Base-by-base conservation (phyloP, 2,797 vertebrate species). In the Anas flavirostris region DNA sequence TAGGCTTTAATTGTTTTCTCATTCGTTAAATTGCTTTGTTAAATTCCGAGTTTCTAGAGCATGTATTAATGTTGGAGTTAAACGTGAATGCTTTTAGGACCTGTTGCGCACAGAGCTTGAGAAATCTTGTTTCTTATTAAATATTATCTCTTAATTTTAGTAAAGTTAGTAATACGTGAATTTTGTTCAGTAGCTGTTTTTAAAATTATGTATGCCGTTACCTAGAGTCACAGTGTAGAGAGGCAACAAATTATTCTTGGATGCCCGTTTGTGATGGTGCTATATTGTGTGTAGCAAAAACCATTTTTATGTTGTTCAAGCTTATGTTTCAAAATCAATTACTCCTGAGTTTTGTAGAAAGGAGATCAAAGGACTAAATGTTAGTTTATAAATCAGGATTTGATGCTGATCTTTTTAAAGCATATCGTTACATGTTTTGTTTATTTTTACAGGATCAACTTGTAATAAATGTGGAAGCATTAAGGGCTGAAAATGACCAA, bases 401-500 rank as follows among this genome's bases (percentile, higher is more conserved):
- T 87, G 16, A 33, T 4, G 3, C 8, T 39, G 29, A 2, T 23
- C n/a, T 39, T 43, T 26, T 62, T 10, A 5, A 48, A 74, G n/a
- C 3, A 2, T 33, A 9, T 62, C 33, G 9, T 69, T 85, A 25
- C 4, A 3, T 39, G 5, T 87, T 70, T 76, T 44, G 37, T 37
- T 62, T 58, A 10, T 56, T 46, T 72, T 93, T 90, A 37, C 22
- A 99, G 99, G 99, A 99, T 95, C 99, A 99, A 82, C 98, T 99
- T 10, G 96, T 99, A n/a, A 98, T 99, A 78, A 98, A 98, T 92
- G 98, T 99, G 12, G 99, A 99, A 97, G 98, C 98, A 1, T 97
- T 99, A 96, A 98, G 98, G 88, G 96, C 98, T 1, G 99, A 99
- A 89, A 98, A 96, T 4, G 99, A 99, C 91, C 99, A 99, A 97